Evolutionary conservation across 1,140 invertebrate genomes (phyloP), one percentile per base, ranked within the genome.

Genomic region (Pseudomyrmex gracilis): DNA sequence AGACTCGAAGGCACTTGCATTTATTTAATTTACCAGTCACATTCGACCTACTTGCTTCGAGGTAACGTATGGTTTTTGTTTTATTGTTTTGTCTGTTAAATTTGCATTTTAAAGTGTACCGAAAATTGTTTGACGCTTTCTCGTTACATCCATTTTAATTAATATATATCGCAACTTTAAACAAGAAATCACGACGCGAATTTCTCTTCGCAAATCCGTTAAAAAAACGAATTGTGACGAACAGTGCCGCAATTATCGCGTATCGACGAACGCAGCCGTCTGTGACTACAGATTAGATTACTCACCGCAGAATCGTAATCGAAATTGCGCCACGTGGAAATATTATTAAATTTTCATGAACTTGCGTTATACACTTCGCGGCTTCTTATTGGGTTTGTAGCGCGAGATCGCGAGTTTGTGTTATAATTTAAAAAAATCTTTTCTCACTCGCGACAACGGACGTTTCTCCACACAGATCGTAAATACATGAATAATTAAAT

Each of bases 191-290:
- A 70, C 17, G 20, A 49, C 34, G 64, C 53, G 43, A 58, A 70
- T 70, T 78, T 78, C 64, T 43, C 64, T 47, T 47, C 20, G 47
- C 66, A 13, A 70, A 57, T 58, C 76, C 22, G 34, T 47, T 43
- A 12, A 78, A 68, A 53, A 22, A 78, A 70, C 51, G 20, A 24
- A 78, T 58, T 24, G 76, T 24, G 51, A 66, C n/a, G 5, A 22
- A 12, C 53, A 24, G 34, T 34, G 34, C 22, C 15, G 13, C 15
- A 17, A 80, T 80, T 80, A 80, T 80, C 53, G 53, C 76, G 76
- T 80, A n/a, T 70, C 53, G 20, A 57, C 53, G 24, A 70, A 60
- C 20, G 76, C 76, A 70, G 63, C 58, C 76, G n/a, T 45, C 53
- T 47, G 66, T 53, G n/a, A 71, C 66, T 63, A 70, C 34, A 58